These are phyloP conservation scores for Calameuta idolon DNA, from an alignment of 2,888 invertebrate genomes.

Conservation along the genomic window DNA sequence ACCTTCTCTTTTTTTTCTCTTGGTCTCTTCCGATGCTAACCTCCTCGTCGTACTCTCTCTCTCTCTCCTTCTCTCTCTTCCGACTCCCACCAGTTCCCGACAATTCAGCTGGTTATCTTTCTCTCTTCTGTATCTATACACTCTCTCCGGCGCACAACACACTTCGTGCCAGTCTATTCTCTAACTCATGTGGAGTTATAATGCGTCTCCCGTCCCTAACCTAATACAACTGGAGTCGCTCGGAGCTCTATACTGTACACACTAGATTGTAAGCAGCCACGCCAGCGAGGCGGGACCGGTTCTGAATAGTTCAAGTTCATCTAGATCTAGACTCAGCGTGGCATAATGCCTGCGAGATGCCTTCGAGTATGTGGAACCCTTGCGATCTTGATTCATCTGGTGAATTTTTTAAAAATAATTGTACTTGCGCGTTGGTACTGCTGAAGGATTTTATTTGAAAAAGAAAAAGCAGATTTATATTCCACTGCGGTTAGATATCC, in stretches of 20 bases:
- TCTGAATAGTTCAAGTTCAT: constrained; percentile 57
- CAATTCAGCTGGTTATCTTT: not conserved
- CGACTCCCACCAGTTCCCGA: not conserved
- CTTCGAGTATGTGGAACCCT: not conserved
- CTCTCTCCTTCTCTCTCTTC: constrained; percentile 8
- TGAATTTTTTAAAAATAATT: not conserved
- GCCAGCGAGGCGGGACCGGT: constrained; percentile 49
- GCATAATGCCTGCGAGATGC: not conserved
- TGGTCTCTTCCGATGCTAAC: not conserved
- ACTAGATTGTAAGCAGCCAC: constrained; percentile 5
- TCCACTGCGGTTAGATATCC: not conserved
- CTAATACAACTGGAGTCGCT: constrained; percentile 58
- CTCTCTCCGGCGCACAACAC: constrained; percentile 4
- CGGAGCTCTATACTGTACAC: constrained; percentile 37
- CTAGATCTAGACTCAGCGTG: constrained; percentile 42
- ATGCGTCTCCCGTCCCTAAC: constrained; percentile 56
- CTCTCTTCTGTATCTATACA: not conserved
- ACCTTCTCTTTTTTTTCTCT: constrained; percentile 19
- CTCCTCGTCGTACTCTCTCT: constrained; percentile 3
- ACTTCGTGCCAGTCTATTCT: constrained; percentile 42
- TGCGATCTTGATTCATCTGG: not conserved
- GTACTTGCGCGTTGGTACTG: not conserved
- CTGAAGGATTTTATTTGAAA: not conserved
- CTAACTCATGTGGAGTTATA: constrained; percentile 53
- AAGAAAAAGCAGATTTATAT: not conserved